phyloP scores from a whole-genome alignment of 2,797 vertebrate genomes.

The Danio choprae region DNA sequence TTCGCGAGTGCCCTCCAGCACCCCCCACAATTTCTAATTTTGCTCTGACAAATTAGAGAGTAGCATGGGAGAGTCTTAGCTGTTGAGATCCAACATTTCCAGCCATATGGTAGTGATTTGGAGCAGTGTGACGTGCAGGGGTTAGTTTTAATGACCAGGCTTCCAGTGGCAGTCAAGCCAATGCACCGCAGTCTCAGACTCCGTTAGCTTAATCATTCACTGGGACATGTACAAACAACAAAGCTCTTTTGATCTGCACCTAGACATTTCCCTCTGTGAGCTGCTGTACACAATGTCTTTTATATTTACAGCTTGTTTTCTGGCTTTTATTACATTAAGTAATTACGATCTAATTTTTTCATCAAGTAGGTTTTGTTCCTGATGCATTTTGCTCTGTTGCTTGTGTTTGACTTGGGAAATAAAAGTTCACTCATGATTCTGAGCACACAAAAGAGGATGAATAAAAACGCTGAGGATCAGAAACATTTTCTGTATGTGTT shows the following conservation, averaged over 20 bases:
- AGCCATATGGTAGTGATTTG: slow-evolving; percentile 84
- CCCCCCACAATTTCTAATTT: slow-evolving; percentile 82
- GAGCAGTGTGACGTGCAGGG: slow-evolving; percentile 74
- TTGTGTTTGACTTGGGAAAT: not conserved
- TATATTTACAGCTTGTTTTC: not conserved
- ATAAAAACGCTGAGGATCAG: not conserved
- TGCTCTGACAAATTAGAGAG: slow-evolving; percentile 86
- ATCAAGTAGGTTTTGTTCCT: not conserved
- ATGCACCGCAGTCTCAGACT: slow-evolving; percentile 29
- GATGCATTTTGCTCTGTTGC: not conserved
- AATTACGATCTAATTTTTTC: not conserved
- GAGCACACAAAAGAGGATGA: not conserved
- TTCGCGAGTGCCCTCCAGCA: slow-evolving; percentile 63
- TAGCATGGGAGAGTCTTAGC: slow-evolving; percentile 75
- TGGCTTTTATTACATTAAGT: slow-evolving; percentile 3
- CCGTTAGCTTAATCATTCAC: slow-evolving; percentile 36
- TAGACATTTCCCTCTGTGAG: slow-evolving; percentile 20
- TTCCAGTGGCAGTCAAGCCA: slow-evolving; percentile 72
- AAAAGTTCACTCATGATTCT: not conserved
- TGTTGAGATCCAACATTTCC: slow-evolving; percentile 72
- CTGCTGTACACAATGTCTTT: not conserved
- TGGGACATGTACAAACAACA: slow-evolving; percentile 39
- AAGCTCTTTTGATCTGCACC: slow-evolving; percentile 38
- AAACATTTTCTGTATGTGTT: no score
- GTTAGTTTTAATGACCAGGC: slow-evolving; percentile 77